These are phyloP conservation scores for Gymnocephalus cernua DNA, from an alignment of 2,113 vertebrate genomes.

Conservation along the genomic window DNA sequence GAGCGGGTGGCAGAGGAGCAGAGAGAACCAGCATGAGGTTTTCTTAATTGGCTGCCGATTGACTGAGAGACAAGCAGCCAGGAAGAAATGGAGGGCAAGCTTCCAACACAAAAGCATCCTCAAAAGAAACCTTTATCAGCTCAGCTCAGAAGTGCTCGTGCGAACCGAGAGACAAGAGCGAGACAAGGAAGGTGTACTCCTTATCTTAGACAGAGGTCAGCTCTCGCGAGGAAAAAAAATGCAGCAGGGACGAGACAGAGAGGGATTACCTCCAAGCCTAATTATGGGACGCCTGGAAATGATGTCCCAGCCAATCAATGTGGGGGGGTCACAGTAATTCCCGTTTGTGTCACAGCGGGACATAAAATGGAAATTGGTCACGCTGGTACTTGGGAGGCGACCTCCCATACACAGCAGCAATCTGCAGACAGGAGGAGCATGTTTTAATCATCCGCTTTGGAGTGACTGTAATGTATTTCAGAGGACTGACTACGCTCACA, in stretches of 20 bases:
- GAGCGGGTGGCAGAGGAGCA: constrained; percentile 18
- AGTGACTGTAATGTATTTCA: constrained; percentile 51
- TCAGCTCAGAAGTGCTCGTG: constrained; percentile 47
- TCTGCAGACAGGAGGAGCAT: constrained; percentile 57
- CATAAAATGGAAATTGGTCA: constrained; percentile 70
- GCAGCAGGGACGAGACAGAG: constrained; percentile 71
- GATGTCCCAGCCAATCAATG: constrained; percentile 78
- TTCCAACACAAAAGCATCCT: constrained; percentile 56
- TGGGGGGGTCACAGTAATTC: constrained; percentile 78
- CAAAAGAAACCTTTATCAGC: constrained; percentile 70
- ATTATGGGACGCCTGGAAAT: constrained; percentile 74
- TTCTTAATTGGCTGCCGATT: constrained; percentile 68
- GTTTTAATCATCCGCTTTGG: constrained; percentile 65
- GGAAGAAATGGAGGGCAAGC: constrained; percentile 39
- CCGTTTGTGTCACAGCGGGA: constrained; percentile 60
- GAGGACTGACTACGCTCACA: constrained; percentile 18
- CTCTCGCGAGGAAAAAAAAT: constrained; percentile 74
- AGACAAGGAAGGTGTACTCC: constrained; percentile 72
- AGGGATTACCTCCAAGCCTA: constrained; percentile 81
- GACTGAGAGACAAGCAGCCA: constrained; percentile 50
- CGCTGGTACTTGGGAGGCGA: constrained; percentile 39
- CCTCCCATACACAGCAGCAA: constrained; percentile 47
- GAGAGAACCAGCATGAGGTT: constrained; percentile 33
- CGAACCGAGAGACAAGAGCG: constrained; percentile 28
- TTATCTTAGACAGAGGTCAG: constrained; percentile 83